phyloP scores from a whole-genome alignment of 2,113 vertebrate genomes.

The Podocnemis expansa region DNA sequence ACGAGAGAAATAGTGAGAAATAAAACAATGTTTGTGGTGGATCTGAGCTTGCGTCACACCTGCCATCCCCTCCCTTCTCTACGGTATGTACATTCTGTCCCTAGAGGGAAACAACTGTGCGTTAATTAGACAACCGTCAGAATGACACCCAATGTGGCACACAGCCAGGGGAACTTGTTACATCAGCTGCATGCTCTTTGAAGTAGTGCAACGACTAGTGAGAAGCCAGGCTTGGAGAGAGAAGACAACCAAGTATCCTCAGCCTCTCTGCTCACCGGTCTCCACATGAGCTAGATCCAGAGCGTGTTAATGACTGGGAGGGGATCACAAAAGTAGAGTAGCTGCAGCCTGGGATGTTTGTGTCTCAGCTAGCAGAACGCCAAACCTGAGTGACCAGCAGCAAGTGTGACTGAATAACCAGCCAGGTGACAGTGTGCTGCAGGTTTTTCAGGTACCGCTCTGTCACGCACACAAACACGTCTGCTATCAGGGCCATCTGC shows the following conservation, averaged over 20 bases:
- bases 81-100: conserved; percentile 13
- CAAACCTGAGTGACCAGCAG: conserved; percentile 79
- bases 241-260: not conserved
- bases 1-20: not conserved
- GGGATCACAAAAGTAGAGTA: not conserved
- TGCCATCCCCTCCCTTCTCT: not conserved
- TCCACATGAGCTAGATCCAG: not conserved
- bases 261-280: not conserved
- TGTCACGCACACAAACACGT: conserved; percentile 57
- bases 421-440: conserved; percentile 53
- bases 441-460: conserved; percentile 81
- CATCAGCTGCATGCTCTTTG: not conserved
- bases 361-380: conserved; percentile 36
- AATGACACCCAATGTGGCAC: not conserved
- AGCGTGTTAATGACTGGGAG: not conserved
- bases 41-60: not conserved
- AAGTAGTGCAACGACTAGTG: not conserved
- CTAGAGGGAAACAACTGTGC: conserved; percentile 20
- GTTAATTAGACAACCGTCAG: conserved; percentile 33
- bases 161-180: not conserved
- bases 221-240: not conserved
- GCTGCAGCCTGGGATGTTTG: not conserved
- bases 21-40: not conserved
- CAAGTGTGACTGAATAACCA: conserved; percentile 37
- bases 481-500: conserved; percentile 19